Percentiles rank a stretch among this genome's conserved stretches.
phyloP scores from a whole-genome alignment of 2,888 invertebrate genomes.

The Pseudococcus viburni region DNA sequence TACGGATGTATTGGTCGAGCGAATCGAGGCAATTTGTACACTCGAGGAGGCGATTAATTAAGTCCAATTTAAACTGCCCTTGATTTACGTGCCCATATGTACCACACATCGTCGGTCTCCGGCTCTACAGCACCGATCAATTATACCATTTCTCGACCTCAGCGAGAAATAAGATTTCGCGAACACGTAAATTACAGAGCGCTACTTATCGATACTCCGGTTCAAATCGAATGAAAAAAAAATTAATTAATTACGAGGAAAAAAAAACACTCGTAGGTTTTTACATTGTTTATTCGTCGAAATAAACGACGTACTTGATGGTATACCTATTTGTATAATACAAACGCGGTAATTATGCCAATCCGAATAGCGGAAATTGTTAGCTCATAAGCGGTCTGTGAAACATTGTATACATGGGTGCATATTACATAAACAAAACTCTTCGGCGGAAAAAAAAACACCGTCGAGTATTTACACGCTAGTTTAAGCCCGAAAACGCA shows the following conservation, averaged over 20 bases:
- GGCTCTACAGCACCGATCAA: background rate
- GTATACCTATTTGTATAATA: background rate
- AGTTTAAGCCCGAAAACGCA: constrained; percentile 52
- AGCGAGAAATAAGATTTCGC: background rate
- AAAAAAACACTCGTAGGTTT: background rate
- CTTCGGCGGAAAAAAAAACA: constrained; percentile 29
- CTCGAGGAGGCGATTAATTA: background rate
- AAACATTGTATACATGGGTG: constrained; percentile 56
- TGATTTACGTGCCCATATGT: constrained; percentile 23
- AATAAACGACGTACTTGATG: constrained; percentile 36
- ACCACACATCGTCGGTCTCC: background rate
- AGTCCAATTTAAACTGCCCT: constrained; percentile 37
- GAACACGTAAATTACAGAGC: constrained; percentile 6
- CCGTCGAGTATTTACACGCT: constrained; percentile 57
- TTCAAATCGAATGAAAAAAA: background rate
- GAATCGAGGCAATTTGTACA: constrained; percentile 9
- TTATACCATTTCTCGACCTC: background rate
- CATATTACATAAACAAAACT: constrained; percentile 55
- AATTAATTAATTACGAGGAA: constrained; percentile 42
- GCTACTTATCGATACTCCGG: background rate
- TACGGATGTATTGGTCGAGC: background rate
- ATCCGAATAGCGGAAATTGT: constrained; percentile 51
- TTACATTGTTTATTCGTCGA: constrained; percentile 37
- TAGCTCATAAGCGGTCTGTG: constrained; percentile 16
- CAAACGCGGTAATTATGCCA: constrained; percentile 56